Evolutionary conservation across 2,113 vertebrate species (phyloP), one percentile per base, ranked within the genome.

Genomic region (Atlantisia rogersi): DNA sequence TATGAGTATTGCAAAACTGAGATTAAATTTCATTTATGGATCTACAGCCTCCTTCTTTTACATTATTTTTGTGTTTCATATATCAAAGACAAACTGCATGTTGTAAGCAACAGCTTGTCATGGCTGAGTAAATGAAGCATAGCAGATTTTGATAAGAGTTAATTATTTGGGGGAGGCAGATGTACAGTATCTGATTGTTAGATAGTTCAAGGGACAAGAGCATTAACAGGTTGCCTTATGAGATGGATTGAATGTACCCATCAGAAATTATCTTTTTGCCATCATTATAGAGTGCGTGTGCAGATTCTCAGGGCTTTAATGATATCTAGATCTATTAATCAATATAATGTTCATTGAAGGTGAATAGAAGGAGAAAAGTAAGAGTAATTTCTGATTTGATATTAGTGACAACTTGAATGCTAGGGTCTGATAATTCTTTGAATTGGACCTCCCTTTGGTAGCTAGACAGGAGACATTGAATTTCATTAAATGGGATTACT

Each of bases 341-440:
- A 92, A 74, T 95, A 71, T 60, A 94, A 90, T 48, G 4, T 74
- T 92, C 77, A 68, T 50, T n/a, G 59, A 93, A 92, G 68, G 92
- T 95, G 89, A 96, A 84, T n/a, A 60, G 81, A 88, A 85, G 53
- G 70, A 95, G 76, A 64, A 75, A 42, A 87, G 62, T 42, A 77
- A 91, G 63, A 95, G 52, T 78, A 3, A n/a, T 90, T 94, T 96
- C 81, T 79, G 90, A 91, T 95, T 96, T 96, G 62, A 35, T 91
- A 64, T 80, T 91, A 95, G 85, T 75, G 85, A 91, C 86, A 55
- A 52, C 92, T 91, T 95, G 80, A 94, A 67, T 20, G 14, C 52
- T 90, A 92, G 64, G 88, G 71, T 92, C 94, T 97, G 86, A 44
- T 92, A 95, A 94, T 95, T 96, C 50, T 92, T 90, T 95, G 73